These are phyloP conservation scores for Channa argus DNA, from an alignment of 2,113 vertebrate genomes.

Conservation along the genomic window DNA sequence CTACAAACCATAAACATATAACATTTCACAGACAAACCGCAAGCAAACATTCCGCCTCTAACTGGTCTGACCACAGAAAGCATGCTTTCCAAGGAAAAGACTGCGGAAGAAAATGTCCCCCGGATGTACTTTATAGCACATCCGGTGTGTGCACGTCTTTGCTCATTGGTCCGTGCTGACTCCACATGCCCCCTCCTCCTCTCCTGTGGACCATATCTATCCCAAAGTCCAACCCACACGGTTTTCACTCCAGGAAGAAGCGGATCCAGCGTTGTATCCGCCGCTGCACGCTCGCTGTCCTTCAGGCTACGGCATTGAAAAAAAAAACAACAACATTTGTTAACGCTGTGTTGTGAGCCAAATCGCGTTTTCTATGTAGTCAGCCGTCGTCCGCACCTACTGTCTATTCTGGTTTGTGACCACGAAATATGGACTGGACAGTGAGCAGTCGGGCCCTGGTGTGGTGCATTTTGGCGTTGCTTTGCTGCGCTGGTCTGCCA, in stretches of 20 bases:
- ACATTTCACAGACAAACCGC: accelerated
- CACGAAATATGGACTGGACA: slow-evolving; percentile 78
- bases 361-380: slow-evolving; percentile 67
- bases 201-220: slow-evolving; percentile 40
- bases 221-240: slow-evolving; percentile 70
- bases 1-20: accelerated
- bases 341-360: slow-evolving; percentile 2
- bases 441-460: slow-evolving; percentile 76
- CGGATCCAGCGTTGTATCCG: slow-evolving; percentile 3
- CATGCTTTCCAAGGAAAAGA: neutral
- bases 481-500: slow-evolving; percentile 66
- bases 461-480: slow-evolving; percentile 74
- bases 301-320: neutral
- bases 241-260: slow-evolving; percentile 77
- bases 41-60: accelerated
- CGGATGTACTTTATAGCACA: slow-evolving; percentile 62
- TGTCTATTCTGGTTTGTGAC: slow-evolving; percentile 57
- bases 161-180: slow-evolving; percentile 51
- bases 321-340: neutral
- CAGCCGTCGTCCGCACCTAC: slow-evolving; percentile 12
- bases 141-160: slow-evolving; percentile 31
- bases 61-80: accelerated
- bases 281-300: neutral
- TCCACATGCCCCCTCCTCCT: slow-evolving; percentile 61
- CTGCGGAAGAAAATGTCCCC: slow-evolving; percentile 23